Base-by-base conservation (phyloP, 37 sponge, comb jelly and placozoan species). In the Axinella damicornis region DNA sequence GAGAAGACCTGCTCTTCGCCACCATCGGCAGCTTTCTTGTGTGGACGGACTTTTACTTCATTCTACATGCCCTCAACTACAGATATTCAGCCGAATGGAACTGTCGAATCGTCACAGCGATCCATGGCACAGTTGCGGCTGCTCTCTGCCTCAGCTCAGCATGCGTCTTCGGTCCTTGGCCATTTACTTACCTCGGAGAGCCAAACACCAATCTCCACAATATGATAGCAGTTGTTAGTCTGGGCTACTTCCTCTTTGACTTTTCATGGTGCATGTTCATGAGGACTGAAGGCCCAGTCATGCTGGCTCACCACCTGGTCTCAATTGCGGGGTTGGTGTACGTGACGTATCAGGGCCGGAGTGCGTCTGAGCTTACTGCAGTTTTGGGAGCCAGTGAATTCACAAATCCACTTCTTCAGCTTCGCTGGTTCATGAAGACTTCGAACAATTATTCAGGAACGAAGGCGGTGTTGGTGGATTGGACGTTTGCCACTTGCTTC, bases 231-330 rank as follows among this genome's bases (percentile, higher is more conserved):
- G 41, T 90, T 17, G 75, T 94, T 28, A 94, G 93, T 53, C 75
- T 94, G 28, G 98, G 95, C 2, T 97, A 94, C 84, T 97, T 97
- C 75, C 22, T 94, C 21, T 97, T 97, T 75, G 98, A 97, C 65
- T 85, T 97, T 40, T 0, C 65, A 28, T 97, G 98, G 98, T 90
- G 95, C 68, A 15, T 94, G 34, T 86, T 79, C 82, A 89, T 92
- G 82, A 71, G 57, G 68, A 81, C 88, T 0, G 98, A 97, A 65
- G 85, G 90, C 2, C 70, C 57, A 0, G 69, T 94, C 22, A 94
- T 97, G 98, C 75, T 92, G 56, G 91, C 87, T 0, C 98, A 97
- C 36, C 98, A 97, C 69, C 80, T 90, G 22, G 86, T 97, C 21
- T 94, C 94, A 54, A 81, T 97, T 19, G 24, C 78, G 27, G 89